A percentile compares a stretch with the other conserved stretches of the same genome.
phyloP scores from a whole-genome alignment of 1,140 invertebrate species.

The Drosophila ogumai region DNA sequence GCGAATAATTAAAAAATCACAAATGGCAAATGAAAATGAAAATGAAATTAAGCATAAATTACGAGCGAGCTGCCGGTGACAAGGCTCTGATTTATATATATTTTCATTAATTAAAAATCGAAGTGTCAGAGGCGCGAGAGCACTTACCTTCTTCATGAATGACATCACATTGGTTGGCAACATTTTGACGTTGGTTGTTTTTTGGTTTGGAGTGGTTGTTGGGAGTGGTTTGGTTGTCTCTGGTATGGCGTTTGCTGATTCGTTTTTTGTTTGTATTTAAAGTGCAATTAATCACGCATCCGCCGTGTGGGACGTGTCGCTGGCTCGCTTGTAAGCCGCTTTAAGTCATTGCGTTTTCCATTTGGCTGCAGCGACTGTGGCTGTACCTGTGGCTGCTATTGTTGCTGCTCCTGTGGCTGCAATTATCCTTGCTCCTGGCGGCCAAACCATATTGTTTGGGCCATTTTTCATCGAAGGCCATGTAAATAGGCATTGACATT shows the following conservation, averaged over 20 bases:
- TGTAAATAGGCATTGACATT: constrained; percentile 77
- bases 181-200: constrained; percentile 86
- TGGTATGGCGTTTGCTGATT: constrained; percentile 2
- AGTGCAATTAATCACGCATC: constrained; percentile 80
- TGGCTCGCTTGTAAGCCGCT: constrained; percentile 32
- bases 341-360: constrained; percentile 39
- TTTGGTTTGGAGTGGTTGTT: constrained; percentile 2
- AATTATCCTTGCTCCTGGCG: constrained; percentile 34
- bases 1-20: constrained; percentile 60
- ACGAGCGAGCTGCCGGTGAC: constrained; percentile 59
- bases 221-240: background rate
- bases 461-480: constrained; percentile 69
- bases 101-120: constrained; percentile 50
- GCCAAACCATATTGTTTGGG: constrained; percentile 35
- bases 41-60: constrained; percentile 72
- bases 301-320: constrained; percentile 38
- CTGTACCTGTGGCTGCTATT: constrained; percentile 22
- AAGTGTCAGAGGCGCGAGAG: constrained; percentile 22
- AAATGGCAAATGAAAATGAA: constrained; percentile 57
- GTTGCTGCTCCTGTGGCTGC: constrained; percentile 34
- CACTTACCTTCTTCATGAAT: constrained; percentile 92
- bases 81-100: constrained; percentile 55
- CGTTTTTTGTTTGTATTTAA: constrained; percentile 55
- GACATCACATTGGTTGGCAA: constrained; percentile 92
- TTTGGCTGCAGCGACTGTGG: constrained; percentile 31